Evolutionary conservation across 1,140 invertebrate genomes (phyloP).

Genomic region (Zaprionus gabonicus): DNA sequence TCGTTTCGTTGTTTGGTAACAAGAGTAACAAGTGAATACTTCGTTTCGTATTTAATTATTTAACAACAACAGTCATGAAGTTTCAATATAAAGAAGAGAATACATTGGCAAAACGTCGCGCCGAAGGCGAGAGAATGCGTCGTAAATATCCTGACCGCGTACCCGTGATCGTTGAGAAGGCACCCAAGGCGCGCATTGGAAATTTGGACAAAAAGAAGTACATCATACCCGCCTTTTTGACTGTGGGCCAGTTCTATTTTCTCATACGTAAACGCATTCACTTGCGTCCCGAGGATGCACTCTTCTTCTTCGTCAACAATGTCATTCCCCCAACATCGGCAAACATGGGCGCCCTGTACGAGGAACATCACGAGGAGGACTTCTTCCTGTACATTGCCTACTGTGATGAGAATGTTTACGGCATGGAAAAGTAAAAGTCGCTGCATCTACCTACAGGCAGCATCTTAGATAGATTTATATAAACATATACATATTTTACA

Average conservation of each 20-base stretch:
- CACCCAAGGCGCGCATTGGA: slow-evolving; percentile 98
- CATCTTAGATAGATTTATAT: slow-evolving; percentile 59
- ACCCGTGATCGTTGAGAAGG: slow-evolving; percentile 99
- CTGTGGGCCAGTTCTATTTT: slow-evolving; percentile 99
- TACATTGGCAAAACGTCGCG: slow-evolving; percentile 98
- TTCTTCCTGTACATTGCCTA: slow-evolving; percentile 99
- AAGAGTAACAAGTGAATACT: slow-evolving; percentile 76
- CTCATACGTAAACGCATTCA: slow-evolving; percentile 98
- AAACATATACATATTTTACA: slow-evolving; percentile 70
- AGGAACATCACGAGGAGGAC: slow-evolving; percentile 99
- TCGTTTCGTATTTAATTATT: slow-evolving; percentile 71
- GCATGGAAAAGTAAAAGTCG: slow-evolving; percentile 83
- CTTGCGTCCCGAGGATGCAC: slow-evolving; percentile 98
- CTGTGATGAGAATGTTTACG: slow-evolving; percentile 99
- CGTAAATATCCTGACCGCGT: slow-evolving; percentile 98
- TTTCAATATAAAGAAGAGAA: slow-evolving; percentile 99
- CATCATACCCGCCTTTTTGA: slow-evolving; percentile 98
- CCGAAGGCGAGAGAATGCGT: slow-evolving; percentile 89
- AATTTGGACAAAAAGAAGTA: slow-evolving; percentile 99
- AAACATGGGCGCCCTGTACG: slow-evolving; percentile 99
- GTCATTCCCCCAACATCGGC: slow-evolving; percentile 99
- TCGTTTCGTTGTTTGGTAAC: slow-evolving; percentile 43
- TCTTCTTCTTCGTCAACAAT: slow-evolving; percentile 99
- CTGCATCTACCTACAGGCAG: slow-evolving; percentile 30
- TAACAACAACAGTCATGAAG: slow-evolving; percentile 90